These are phyloP conservation scores for Apostichopus californicus DNA, from an alignment of 35 echinoderm and acorn worm species.

Conservation along the genomic window DNA sequence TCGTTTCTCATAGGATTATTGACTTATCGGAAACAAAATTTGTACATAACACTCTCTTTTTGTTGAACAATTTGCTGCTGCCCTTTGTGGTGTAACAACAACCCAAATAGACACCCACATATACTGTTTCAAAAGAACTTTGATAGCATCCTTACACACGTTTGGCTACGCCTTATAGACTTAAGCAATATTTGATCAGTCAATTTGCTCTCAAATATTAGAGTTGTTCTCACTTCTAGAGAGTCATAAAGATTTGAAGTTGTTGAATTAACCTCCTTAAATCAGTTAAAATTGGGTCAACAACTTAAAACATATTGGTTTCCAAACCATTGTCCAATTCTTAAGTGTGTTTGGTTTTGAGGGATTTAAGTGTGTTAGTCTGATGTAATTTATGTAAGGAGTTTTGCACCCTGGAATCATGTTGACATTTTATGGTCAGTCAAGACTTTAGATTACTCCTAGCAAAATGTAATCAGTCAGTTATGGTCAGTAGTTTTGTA, in stretches of 20 bases:
- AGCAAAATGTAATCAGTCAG: too few relatives aligned
- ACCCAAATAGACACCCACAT: not conserved
- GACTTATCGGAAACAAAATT: not conserved
- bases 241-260: conserved; percentile 1
- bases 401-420: not conserved
- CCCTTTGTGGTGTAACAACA: not conserved
- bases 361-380: not conserved
- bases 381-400: not conserved
- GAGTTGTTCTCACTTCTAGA: not conserved
- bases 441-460: not conserved
- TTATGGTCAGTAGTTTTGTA: too few relatives aligned
- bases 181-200: not conserved
- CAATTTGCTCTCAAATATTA: not conserved
- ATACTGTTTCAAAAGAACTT: not conserved
- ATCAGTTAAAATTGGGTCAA: not conserved
- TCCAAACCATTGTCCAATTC: not conserved
- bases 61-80: not conserved
- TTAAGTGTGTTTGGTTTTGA: not conserved
- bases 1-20: too few relatives aligned
- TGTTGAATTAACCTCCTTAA: conserved; percentile 1
- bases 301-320: not conserved
- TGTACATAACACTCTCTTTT: not conserved
- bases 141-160: not conserved
- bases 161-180: not conserved
- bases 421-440: not conserved